These are phyloP conservation scores for Synergus itoensis DNA, from an alignment of 2,888 invertebrate genomes.

Conservation along the genomic window DNA sequence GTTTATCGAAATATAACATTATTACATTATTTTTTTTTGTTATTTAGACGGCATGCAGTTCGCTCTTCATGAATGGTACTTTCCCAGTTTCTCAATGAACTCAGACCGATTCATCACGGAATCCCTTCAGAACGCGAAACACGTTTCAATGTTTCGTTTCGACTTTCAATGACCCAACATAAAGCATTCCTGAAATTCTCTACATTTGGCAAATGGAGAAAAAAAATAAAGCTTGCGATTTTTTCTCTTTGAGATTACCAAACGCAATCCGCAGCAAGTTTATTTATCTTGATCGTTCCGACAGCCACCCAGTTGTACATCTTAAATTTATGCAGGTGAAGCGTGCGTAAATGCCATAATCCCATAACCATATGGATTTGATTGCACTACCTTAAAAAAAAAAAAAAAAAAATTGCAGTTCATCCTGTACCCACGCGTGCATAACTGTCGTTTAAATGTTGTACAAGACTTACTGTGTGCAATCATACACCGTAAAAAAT, in stretches of 20 bases:
- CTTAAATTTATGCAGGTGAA: constrained; percentile 27
- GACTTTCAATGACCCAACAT: not conserved
- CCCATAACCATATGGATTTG: constrained; percentile 8
- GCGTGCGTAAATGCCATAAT: constrained; percentile 29
- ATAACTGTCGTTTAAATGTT: constrained; percentile 14
- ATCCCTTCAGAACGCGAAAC: not conserved
- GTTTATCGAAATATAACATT: too few relatives aligned
- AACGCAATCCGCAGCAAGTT: constrained; percentile 1
- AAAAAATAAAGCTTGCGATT: constrained; percentile 5
- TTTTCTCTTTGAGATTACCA: constrained; percentile 6
- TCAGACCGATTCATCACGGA: not conserved
- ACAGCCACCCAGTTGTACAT: not conserved
- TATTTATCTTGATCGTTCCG: constrained; percentile 22
- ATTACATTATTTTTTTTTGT: not conserved
- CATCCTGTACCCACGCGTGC: constrained; percentile 17
- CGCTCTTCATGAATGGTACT: not conserved
- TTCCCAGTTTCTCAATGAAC: constrained; percentile 20
- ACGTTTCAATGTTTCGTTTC: not conserved
- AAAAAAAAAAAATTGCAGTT: constrained; percentile 6
- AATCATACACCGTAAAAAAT: constrained; percentile 15
- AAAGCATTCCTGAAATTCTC: not conserved
- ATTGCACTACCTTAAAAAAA: not conserved
- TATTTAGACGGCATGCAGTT: not conserved
- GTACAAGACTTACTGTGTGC: constrained; percentile 17
- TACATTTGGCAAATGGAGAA: not conserved